A percentile compares a stretch with the other conserved stretches of the same genome.
Conservation (phyloP, 1,140 invertebrate genomes). For the Pseudachorutes palmiensis region DNA sequence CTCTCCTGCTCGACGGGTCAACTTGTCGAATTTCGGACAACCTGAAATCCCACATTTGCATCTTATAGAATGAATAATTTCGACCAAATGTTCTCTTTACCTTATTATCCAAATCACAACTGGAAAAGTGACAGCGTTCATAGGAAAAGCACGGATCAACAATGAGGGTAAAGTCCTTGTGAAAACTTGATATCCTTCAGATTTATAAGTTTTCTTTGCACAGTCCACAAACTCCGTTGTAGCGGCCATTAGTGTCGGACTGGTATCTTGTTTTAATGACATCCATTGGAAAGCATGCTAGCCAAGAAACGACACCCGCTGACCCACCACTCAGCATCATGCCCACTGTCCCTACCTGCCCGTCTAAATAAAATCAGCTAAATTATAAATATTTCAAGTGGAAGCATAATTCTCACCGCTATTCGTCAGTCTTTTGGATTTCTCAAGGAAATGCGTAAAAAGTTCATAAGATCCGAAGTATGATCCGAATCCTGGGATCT, state of each 20-base stretch:
- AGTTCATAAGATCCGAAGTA: constrained; percentile 68
- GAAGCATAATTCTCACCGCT: neutral
- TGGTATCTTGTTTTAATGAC: constrained; percentile 82
- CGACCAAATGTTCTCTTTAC: too few species aligned
- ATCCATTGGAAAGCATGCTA: constrained; percentile 76
- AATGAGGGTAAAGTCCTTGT: constrained; percentile 65
- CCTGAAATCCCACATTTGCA: too few species aligned
- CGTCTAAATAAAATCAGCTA: neutral
- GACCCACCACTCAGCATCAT: constrained; percentile 70
- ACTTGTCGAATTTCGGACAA: too few species aligned
- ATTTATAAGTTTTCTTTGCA: constrained; percentile 54
- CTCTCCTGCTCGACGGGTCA: too few species aligned
- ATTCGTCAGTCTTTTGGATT: neutral
- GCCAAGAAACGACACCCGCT: constrained; percentile 76
- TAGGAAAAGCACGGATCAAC: constrained; percentile 74
- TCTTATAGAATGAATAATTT: too few species aligned
- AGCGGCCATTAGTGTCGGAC: constrained; percentile 56
- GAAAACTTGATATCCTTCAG: constrained; percentile 61
- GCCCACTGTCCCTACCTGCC: constrained; percentile 43
- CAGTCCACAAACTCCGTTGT: constrained; percentile 64
- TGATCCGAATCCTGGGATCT: constrained; percentile 55
- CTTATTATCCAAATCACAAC: constrained; percentile 68
- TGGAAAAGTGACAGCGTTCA: constrained; percentile 83
- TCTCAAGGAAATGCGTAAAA: constrained; percentile 42
- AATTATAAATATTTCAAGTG: neutral